A percentile compares a stretch with the other conserved stretches of the same genome.
phyloP scores from a whole-genome alignment of 2,797 vertebrate genomes.

The Menidia menidia region DNA sequence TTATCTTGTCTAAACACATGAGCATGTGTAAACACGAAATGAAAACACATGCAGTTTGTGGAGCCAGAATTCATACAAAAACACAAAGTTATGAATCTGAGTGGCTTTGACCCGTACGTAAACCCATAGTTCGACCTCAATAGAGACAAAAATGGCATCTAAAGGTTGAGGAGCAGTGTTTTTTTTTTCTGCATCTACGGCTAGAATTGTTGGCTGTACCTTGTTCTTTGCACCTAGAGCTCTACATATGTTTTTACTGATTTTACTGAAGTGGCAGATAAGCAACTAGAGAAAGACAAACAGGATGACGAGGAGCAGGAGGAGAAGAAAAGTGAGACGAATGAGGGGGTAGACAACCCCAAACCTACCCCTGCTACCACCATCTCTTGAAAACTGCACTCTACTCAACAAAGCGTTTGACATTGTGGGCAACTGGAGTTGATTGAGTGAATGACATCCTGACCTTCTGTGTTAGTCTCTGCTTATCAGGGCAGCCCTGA shows the following conservation, averaged over 20 bases:
- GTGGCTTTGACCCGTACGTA: slow-evolving; percentile 38
- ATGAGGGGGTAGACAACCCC: slow-evolving; percentile 37
- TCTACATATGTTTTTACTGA: slow-evolving; percentile 44
- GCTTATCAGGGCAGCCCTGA: slow-evolving; percentile 59
- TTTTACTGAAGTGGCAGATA: slow-evolving; percentile 46
- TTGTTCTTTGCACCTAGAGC: slow-evolving; percentile 54
- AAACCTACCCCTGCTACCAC: slow-evolving; percentile 25
- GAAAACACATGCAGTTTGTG: slow-evolving; percentile 24
- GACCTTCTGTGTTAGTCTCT: slow-evolving; percentile 69
- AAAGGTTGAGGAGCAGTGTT: slow-evolving; percentile 30
- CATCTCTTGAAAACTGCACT: slow-evolving; percentile 56
- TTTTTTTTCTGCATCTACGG: slow-evolving; percentile 53
- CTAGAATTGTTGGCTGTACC: slow-evolving; percentile 49
- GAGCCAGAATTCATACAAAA: slow-evolving; percentile 14
- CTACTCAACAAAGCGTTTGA: slow-evolving; percentile 70
- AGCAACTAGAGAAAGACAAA: slow-evolving; percentile 42
- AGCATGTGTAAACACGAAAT: slow-evolving; percentile 36
- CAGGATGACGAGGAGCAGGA: slow-evolving; percentile 39
- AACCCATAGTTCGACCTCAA: slow-evolving; percentile 42
- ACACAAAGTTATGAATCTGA: slow-evolving; percentile 34
- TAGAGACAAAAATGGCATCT: slow-evolving; percentile 49
- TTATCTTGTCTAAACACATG: slow-evolving; percentile 63
- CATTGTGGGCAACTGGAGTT: slow-evolving; percentile 63
- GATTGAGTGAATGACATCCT: slow-evolving; percentile 77
- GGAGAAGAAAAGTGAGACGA: slow-evolving; percentile 25